A percentile compares a stretch with the other conserved stretches of the same genome.
Evolutionary conservation across 2,797 vertebrate species (phyloP).

Genomic region (Champsocephalus gunnari): DNA sequence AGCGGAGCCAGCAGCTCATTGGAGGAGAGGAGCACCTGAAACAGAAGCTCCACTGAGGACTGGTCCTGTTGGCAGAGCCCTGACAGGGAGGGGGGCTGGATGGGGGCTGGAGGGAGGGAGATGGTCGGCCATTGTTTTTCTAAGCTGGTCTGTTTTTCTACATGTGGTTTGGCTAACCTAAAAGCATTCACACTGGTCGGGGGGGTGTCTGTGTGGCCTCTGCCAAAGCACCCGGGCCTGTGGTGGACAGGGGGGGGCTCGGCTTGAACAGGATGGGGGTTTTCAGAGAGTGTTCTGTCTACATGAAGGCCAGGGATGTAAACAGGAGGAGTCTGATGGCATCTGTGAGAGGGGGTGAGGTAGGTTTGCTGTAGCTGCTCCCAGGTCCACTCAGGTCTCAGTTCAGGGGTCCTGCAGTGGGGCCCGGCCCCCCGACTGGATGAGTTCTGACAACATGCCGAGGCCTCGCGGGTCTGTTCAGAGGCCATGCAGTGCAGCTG

Average conservation of each 20-base stretch:
- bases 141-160: background rate
- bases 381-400: conserved; percentile 47
- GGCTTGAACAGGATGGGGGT: conserved; percentile 2
- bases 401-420: conserved; percentile 7
- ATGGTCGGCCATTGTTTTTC: background rate
- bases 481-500: conserved; percentile 69
- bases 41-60: conserved; percentile 64
- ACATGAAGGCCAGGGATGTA: conserved; percentile 9
- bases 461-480: conserved; percentile 44
- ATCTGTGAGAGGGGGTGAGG: conserved; percentile 9
- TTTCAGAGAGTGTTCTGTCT: conserved; percentile 8
- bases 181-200: conserved; percentile 1
- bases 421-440: background rate
- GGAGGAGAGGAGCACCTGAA: conserved; percentile 72
- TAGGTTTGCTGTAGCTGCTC: conserved; percentile 48
- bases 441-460: background rate
- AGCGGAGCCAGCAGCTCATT: conserved; percentile 69
- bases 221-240: background rate
- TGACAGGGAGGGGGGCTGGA: conserved; percentile 8
- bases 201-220: conserved; percentile 12
- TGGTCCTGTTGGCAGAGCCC: conserved; percentile 32
- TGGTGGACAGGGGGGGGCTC: background rate
- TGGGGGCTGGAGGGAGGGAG: background rate
- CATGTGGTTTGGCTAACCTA: background rate
- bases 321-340: background rate